Evolutionary conservation across 2,888 invertebrate species (phyloP), one percentile per base, ranked within the genome.

Genomic region (Andrena dorsata): DNA sequence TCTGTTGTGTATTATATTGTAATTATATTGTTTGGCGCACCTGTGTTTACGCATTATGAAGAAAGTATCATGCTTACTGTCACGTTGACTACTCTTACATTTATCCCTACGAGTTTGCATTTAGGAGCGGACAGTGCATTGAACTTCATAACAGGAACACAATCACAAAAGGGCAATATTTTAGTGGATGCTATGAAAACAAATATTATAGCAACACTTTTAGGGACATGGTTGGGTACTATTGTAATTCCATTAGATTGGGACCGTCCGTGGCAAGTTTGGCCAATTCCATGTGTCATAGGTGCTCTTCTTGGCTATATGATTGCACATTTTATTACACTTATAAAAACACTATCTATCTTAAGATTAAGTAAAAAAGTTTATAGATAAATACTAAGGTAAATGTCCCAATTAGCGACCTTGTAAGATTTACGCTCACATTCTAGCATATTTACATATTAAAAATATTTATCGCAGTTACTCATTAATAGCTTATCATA

Each of bases 201-300:
- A 66, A 95, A 96, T 94, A 94, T 96, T 65, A 95, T 96, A 73
- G 94, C 95, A 56, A 95, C 96, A 0, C 92, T 97, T 13, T 93
- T 97, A 47, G 98, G 98, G 2, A 96, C 97, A 5, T 98, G 98
- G 98, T 90, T 97, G 1, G 98, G 98, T 6, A 97, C 98, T 2
- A 95, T 97, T 76, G 97, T 97, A 0, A 97, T 98, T 85, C 98
- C 98, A 0, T 94, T 98, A 47, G 98, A 98, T 93, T 98, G 98
- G 98, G 97, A 98, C 93, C 95, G 96, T 65, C 97, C 97, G 0
- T 98, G 98, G 98, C 98, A 98, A 94, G 95, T 94, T 78, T 97
- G 97, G 97, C 97, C 97, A 0, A 96, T 97, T 86, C 96, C 97
- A 0, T 97, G 97, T 89, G 95, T 96, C 80, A 94, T 96, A 0